Conservation (phyloP, 1,140 invertebrate species). For the Agraylea sexmaculata region DNA sequence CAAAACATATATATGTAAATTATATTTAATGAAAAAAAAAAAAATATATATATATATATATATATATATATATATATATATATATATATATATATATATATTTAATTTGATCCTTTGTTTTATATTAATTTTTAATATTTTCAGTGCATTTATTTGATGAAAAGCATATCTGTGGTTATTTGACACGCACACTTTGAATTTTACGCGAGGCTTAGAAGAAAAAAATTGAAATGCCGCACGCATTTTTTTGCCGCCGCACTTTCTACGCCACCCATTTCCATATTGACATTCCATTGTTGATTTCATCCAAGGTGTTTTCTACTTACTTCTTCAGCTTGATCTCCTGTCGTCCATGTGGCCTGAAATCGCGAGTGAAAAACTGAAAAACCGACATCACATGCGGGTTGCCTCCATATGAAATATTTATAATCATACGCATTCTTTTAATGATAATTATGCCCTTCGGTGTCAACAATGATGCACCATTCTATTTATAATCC, state of each 20-base stretch:
- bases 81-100: too few species aligned
- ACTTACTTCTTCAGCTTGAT: constrained; percentile 1
- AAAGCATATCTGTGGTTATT: background rate
- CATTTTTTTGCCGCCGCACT: background rate
- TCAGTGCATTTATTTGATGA: background rate
- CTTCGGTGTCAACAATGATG: background rate
- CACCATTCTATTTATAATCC: background rate
- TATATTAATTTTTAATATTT: background rate
- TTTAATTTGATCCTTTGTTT: background rate
- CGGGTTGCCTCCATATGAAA: too few species aligned
- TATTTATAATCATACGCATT: too few species aligned
- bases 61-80: too few species aligned
- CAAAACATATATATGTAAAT: too few species aligned
- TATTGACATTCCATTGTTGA: constrained; percentile 7
- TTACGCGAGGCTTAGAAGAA: background rate
- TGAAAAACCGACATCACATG: too few species aligned
- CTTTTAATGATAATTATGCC: constrained; percentile 1
- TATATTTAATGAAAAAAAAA: too few species aligned
- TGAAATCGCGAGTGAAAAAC: too few species aligned
- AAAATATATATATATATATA: too few species aligned
- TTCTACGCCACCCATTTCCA: constrained; percentile 3
- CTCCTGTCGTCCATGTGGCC: too few species aligned
- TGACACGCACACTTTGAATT: background rate
- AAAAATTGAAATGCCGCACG: background rate
- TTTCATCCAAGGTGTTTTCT: constrained; percentile 7